Evolutionary conservation across 2,888 invertebrate species (phyloP).

Genomic region (Chrysina gloriosa): DNA sequence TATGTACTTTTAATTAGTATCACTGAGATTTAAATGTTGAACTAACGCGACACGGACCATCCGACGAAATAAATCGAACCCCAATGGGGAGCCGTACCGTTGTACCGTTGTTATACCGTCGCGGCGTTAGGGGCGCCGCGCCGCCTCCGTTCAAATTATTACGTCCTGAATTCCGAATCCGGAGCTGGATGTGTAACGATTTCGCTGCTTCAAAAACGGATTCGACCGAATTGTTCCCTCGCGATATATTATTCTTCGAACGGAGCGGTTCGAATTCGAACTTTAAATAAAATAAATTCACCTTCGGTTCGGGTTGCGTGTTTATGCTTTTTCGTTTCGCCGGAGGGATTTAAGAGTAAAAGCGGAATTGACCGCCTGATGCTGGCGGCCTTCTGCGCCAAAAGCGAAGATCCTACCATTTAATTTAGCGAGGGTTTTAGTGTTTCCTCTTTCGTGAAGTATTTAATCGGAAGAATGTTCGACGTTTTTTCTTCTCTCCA

Average conservation of each 20-base stretch:
- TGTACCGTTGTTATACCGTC: background rate
- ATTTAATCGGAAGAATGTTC: background rate
- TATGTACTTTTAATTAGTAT: constrained; percentile 14
- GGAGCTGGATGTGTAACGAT: constrained; percentile 1
- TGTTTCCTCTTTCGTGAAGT: background rate
- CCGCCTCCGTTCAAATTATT: constrained; percentile 4
- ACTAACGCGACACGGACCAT: background rate
- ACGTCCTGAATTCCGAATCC: constrained; percentile 10
- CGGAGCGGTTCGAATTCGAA: background rate
- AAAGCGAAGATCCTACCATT: background rate
- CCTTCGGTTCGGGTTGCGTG: constrained; percentile 7
- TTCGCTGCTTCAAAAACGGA: constrained; percentile 36
- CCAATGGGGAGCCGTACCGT: background rate
- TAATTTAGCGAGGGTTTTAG: background rate
- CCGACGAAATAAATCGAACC: constrained; percentile 8
- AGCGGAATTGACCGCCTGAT: background rate
- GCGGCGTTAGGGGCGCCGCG: background rate
- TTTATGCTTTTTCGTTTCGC: constrained; percentile 9
- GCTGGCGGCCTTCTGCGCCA: no score
- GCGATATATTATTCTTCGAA: constrained; percentile 46
- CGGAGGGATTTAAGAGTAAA: background rate
- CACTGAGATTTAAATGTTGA: constrained; percentile 23
- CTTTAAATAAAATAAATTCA: constrained; percentile 27
- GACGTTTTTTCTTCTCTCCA: no score
- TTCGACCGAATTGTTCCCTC: constrained; percentile 45